A percentile compares a stretch with the other conserved stretches of the same genome.
Conservation (phyloP, 2,888 invertebrate species). For the Belgica antarctica region DNA sequence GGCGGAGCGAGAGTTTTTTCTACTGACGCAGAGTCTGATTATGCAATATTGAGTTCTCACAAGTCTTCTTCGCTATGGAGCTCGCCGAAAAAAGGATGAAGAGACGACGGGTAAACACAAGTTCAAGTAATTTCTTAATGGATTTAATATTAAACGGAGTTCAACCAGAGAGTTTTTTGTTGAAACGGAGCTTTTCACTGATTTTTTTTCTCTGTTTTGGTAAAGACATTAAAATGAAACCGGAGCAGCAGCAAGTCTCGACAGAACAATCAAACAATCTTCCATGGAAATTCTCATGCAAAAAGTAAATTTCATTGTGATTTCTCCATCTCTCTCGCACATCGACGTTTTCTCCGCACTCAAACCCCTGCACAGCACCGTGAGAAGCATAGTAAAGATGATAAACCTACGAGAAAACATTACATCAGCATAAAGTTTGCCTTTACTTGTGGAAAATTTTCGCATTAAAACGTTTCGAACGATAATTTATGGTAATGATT, state of each 20-base stretch:
- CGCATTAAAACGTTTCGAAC: background rate
- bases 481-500: conserved; percentile 4
- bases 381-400: background rate
- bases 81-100: too few relatives aligned
- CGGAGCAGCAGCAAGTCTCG: background rate
- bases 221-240: conserved; percentile 4
- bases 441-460: background rate
- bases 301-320: background rate
- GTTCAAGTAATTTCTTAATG: background rate
- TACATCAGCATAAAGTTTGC: conserved; percentile 1
- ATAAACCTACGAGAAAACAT: background rate
- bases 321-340: too few relatives aligned
- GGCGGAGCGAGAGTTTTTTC: too few relatives aligned
- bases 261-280: background rate
- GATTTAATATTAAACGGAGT: background rate
- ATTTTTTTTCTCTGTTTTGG: background rate
- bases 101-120: background rate
- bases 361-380: background rate
- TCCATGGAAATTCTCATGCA: too few relatives aligned
- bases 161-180: background rate
- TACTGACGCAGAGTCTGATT: background rate
- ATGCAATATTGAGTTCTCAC: background rate
- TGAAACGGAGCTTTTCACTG: background rate
- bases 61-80: too few relatives aligned
- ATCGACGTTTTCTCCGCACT: too few relatives aligned